These are phyloP conservation scores for Onychostoma macrolepis DNA, from an alignment of 2,113 vertebrate genomes.

Conservation along the genomic window DNA sequence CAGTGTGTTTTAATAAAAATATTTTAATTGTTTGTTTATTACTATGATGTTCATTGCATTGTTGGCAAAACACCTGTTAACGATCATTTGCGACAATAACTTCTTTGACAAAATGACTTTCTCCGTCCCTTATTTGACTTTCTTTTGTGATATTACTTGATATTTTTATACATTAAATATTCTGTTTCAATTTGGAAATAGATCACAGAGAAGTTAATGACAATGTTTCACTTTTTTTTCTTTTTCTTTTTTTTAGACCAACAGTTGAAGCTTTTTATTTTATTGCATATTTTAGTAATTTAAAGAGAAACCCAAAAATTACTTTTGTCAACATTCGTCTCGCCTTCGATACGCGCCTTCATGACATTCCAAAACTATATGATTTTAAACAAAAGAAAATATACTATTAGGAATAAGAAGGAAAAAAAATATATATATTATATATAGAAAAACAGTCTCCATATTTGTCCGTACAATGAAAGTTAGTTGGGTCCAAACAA, in stretches of 20 bases:
- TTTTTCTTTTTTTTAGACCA: too few species aligned
- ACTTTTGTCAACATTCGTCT: too few species aligned
- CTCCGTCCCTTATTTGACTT: neutral
- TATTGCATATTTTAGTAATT: neutral
- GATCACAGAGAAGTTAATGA: neutral
- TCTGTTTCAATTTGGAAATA: neutral
- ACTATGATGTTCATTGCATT: neutral
- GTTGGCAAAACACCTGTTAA: neutral
- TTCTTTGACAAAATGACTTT: neutral
- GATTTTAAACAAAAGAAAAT: too few species aligned
- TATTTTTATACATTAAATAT: neutral
- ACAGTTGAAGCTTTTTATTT: neutral
- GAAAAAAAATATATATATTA: too few species aligned
- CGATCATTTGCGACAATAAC: neutral
- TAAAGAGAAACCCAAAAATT: too few species aligned
- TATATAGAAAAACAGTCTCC: too few species aligned
- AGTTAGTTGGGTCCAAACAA: too few species aligned
- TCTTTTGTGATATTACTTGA: neutral
- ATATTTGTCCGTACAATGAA: too few species aligned
- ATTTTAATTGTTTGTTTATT: neutral
- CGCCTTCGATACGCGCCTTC: too few species aligned
- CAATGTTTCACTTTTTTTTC: neutral
- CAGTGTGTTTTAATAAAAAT: neutral
- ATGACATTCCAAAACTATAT: too few species aligned
- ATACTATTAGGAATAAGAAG: too few species aligned